Base-by-base conservation (phyloP, 2,797 vertebrate species). In the Salmo trutta region DNA sequence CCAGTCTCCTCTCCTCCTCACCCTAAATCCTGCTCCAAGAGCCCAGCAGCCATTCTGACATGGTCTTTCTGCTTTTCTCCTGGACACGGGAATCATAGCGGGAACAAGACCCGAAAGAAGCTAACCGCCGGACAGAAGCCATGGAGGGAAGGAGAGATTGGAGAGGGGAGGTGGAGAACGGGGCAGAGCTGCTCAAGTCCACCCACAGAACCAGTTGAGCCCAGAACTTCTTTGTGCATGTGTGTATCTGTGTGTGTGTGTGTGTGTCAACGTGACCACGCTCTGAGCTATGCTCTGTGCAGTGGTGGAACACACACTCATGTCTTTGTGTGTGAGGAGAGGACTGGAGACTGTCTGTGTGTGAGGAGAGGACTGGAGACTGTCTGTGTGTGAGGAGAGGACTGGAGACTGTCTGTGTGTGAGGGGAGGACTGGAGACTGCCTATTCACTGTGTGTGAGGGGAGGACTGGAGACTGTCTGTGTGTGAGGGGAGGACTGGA, bases 11-110 rank as follows among this genome's bases (percentile, higher is more conserved):
- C 78, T 88, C 86, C 36, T 89, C 89, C 29, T 54, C 91, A 67
- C 90, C 91, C 82, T 91, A 89, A 0, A 87, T 89, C 77, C 91
- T 92, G 71, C 91, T 91, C 83, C 89, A 85, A 36, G 90, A 93
- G 52, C 89, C 91, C 79, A 92, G 53, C 72, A 91, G 83, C 91
- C 91, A 93, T 66, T 91, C 87, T 0, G 88, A 80, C 67, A 77
- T 82, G 19, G 86, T 75, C 0, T 89, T 91, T 52, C 88, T 85
- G 80, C 77, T 70, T 75, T 90, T 92, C 86, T 88, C 79, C 54
- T 47, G 81, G 74, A 89, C 85, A 73, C 78, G 66, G 12, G 84
- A 74, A 21, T 86, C 89, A 83, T 91, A 93, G 77, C 92, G 88
- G 70, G 92, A 92, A 81, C 91, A 93, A 64, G 92, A 90, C 73